Percentiles rank a stretch among this genome's conserved stretches.
Evolutionary conservation across 2,888 invertebrate species (phyloP).

Genomic region (Ametastegia equiseti): DNA sequence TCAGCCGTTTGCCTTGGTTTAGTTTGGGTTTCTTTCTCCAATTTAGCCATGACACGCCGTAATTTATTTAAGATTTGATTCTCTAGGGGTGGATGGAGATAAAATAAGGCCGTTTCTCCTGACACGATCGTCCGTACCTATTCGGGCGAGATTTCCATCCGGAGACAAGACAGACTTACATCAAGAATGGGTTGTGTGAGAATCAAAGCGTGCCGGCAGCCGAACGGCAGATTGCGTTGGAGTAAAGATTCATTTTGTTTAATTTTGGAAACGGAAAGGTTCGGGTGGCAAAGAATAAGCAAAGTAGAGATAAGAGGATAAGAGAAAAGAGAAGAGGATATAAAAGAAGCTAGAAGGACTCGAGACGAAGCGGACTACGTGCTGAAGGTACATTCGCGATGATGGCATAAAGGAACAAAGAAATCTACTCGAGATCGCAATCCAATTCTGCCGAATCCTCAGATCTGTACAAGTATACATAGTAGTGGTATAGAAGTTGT

Average conservation of each 20-base stretch:
- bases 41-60: constrained; percentile 9
- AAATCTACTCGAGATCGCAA: not conserved
- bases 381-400: not conserved
- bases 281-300: not conserved
- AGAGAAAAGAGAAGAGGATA: not conserved
- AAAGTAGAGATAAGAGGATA: not conserved
- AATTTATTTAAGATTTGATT: constrained; percentile 34
- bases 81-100: not conserved
- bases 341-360: too few species aligned
- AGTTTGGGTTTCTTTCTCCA: not conserved
- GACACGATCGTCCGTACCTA: not conserved
- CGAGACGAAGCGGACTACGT: not conserved
- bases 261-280: not conserved
- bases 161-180: too few species aligned
- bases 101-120: not conserved
- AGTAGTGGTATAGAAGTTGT: not conserved
- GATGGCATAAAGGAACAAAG: constrained; percentile 22
- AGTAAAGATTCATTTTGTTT: too few species aligned
- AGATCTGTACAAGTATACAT: constrained; percentile 1
- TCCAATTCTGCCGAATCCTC: not conserved
- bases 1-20: not conserved
- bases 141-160: not conserved
- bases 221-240: too few species aligned
- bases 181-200: too few species aligned
- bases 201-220: too few species aligned